Evolutionary conservation across 1,140 invertebrate genomes (phyloP), one percentile per base, ranked within the genome.

Genomic region (Sarcophaga bullata): DNA sequence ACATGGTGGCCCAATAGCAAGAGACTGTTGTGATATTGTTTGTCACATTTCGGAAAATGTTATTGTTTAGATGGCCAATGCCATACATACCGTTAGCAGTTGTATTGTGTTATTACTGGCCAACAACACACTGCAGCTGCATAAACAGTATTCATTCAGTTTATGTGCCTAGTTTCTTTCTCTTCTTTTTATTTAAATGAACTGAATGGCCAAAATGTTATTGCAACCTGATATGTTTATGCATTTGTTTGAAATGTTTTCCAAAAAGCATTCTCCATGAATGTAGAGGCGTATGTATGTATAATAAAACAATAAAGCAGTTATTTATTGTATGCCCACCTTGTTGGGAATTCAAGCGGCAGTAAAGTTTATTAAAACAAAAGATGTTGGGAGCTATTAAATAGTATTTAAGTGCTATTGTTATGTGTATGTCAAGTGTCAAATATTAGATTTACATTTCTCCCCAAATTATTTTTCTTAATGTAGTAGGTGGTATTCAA

Each of bases 41-140:
- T 37, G 25, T 37, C 25, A 37, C 4, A 13, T 58, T 58, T 58
- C 13, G 13, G 11, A 58, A 58, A 58, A 58, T 58, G 54, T 58
- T 58, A 58, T 58, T 58, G 54, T 58, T 58, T n/a, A n/a, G n/a
- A 58, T 58, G 25, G 25, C 25, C 25, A 37, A 37, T 37, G 25
- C 25, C n/a, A 58, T 58, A 15, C n/a, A 58, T 58, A 15, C 54
- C 7, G 7, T 13, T 58, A 58, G 54, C n/a, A n/a, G 54, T 58
- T 58, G 13, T 15, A 58, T n/a, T 58, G 6, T 58, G 54, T n/a
- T 58, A n/a, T 15, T 58, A 58, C n/a, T 58, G 54, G 25, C 25
- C 54, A 58, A n/a, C 54, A 58, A 58, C 11, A 58, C 54, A 58
- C 54, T 13, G n/a, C 54, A 58, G 54, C 54, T 58, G 54, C 54